A percentile compares a stretch with the other conserved stretches of the same genome.
Evolutionary conservation across 2,888 invertebrate species (phyloP).

Genomic region (Drosophila differens): DNA sequence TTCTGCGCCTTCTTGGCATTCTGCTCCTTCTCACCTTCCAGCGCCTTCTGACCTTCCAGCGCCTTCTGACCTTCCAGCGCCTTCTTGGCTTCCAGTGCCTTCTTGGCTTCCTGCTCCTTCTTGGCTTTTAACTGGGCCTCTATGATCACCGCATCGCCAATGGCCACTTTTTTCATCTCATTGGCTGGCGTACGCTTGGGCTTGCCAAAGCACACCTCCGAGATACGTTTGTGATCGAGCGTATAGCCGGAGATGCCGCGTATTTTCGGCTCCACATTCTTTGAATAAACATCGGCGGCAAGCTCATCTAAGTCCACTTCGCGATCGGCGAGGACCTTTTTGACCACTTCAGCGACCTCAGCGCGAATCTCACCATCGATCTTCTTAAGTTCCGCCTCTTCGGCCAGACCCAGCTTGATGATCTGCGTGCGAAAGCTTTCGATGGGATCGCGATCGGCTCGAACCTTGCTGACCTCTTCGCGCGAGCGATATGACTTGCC

Average conservation of each 20-base stretch:
- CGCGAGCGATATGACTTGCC: slow-evolving; percentile 97
- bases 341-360: slow-evolving; percentile 92
- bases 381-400: slow-evolving; percentile 85
- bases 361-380: slow-evolving; percentile 86
- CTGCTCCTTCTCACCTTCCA: too few species aligned
- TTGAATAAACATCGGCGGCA: slow-evolving; percentile 90
- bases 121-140: slow-evolving; percentile 15
- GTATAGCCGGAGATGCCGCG: slow-evolving; percentile 86
- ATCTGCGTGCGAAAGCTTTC: slow-evolving; percentile 96
- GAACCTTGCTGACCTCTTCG: slow-evolving; percentile 96
- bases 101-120: slow-evolving; percentile 18
- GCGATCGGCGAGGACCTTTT: slow-evolving; percentile 89
- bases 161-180: slow-evolving; percentile 55
- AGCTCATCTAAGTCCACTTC: slow-evolving; percentile 92
- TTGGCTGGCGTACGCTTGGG: slow-evolving; percentile 45
- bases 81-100: background rate
- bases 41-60: too few species aligned
- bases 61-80: too few species aligned
- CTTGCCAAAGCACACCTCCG: slow-evolving; percentile 65
- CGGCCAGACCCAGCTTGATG: slow-evolving; percentile 87
- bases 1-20: background rate
- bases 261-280: slow-evolving; percentile 88
- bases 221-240: slow-evolving; percentile 38
- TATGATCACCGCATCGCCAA: slow-evolving; percentile 50
- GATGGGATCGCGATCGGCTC: slow-evolving; percentile 97